Percentiles rank a stretch among this genome's conserved stretches.
Conservation (phyloP, 64 coral and sea anemone species). For the Platygyra sinensis region DNA sequence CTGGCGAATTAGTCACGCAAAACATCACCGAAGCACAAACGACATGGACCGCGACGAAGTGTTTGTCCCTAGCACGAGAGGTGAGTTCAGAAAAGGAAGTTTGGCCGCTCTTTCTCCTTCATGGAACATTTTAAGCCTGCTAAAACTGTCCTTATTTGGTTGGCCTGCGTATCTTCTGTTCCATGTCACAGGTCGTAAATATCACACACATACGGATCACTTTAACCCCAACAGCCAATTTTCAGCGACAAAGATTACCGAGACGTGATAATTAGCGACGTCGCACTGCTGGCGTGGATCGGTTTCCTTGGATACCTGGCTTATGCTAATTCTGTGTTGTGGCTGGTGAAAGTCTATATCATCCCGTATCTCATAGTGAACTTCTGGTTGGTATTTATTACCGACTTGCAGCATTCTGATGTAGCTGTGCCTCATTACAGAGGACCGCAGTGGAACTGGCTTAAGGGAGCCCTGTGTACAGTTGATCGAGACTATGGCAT, state of each 20-base stretch:
- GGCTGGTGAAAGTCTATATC: constrained; percentile 67
- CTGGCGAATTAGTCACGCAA: constrained; percentile 76
- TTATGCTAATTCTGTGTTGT: constrained; percentile 31
- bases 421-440: constrained; percentile 63
- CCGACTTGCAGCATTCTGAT: constrained; percentile 67
- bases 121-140: neutral
- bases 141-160: constrained; percentile 37
- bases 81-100: constrained; percentile 15
- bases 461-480: constrained; percentile 72
- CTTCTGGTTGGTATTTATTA: constrained; percentile 77
- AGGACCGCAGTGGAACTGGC: constrained; percentile 67
- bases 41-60: constrained; percentile 71
- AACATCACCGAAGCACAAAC: constrained; percentile 73
- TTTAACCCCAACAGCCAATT: constrained; percentile 73
- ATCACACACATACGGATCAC: constrained; percentile 72
- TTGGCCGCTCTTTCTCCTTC: neutral
- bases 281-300: constrained; percentile 60
- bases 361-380: constrained; percentile 74
- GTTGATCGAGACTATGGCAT: constrained; percentile 70
- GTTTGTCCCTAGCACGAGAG: constrained; percentile 62
- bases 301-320: constrained; percentile 49
- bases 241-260: constrained; percentile 62
- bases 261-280: constrained; percentile 67
- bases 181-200: constrained; percentile 53
- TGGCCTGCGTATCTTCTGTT: constrained; percentile 51